A percentile compares a stretch with the other conserved stretches of the same genome.
phyloP scores from a whole-genome alignment of 2,888 invertebrate genomes.

The Drosophila phalerata region DNA sequence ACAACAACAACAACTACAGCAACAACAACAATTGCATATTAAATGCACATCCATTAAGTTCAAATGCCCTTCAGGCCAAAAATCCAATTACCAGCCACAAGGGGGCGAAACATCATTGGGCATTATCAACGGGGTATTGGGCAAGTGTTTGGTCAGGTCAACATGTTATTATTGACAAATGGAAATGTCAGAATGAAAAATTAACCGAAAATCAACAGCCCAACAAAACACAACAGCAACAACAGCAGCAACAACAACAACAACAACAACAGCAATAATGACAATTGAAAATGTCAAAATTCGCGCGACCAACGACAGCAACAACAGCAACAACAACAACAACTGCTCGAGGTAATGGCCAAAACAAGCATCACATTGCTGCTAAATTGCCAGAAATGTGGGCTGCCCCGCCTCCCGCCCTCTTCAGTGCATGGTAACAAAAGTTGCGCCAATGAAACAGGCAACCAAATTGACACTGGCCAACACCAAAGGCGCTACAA shows the following conservation, averaged over 20 bases:
- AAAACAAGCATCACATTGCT: constrained; percentile 50
- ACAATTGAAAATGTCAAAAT: constrained; percentile 79
- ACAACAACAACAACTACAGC: constrained; percentile 17
- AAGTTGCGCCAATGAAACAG: constrained; percentile 56
- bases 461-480: constrained; percentile 63
- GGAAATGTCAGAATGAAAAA: constrained; percentile 81
- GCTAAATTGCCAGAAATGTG: constrained; percentile 51
- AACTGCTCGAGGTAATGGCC: constrained; percentile 49
- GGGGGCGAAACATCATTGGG: constrained; percentile 5
- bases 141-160: constrained; percentile 60
- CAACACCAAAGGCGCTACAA: constrained; percentile 51
- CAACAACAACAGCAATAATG: constrained; percentile 44
- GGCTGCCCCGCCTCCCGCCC: constrained; percentile 3
- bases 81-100: constrained; percentile 61
- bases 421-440: constrained; percentile 46
- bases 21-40: constrained; percentile 40
- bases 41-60: constrained; percentile 46
- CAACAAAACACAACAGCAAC: constrained; percentile 36
- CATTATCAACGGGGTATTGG: constrained; percentile 40
- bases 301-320: constrained; percentile 34
- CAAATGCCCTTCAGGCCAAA: constrained; percentile 38
- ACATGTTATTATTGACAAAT: constrained; percentile 80
- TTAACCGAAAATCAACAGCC: constrained; percentile 73
- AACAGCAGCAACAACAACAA: constrained; percentile 19
- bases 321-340: constrained; percentile 18